Evolutionary conservation across 1,140 invertebrate genomes (phyloP), one percentile per base, ranked within the genome.

Genomic region (Aporrectodea caliginosa): DNA sequence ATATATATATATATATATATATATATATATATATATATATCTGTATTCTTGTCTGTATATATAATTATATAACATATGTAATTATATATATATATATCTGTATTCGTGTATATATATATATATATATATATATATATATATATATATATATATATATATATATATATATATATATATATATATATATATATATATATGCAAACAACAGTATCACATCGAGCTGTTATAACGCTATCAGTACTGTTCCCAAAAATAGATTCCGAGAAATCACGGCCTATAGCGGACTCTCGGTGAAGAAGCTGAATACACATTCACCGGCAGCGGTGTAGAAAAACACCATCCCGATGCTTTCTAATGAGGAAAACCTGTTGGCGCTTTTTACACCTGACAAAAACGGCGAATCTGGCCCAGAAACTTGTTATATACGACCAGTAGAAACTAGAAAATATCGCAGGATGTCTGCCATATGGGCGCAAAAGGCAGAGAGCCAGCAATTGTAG

Each of bases 111-210:
- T 35, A 16, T 16, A 77, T 35, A 27, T 58, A 35, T 27, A 12
- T 58, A 58, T 16, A 58, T 43, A 35, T 27, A 27, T 77, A 58
- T 58, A 77, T 68, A 77, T 58, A 77, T 68, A 77, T 58, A 77
- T 77, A 77, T 1, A 77, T 35, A 77, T 68, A 77, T 77, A 77
- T 68, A 77, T 77, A 77, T 68, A 68, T 77, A 77, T 1, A 77
- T 77, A 77, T 29, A 77, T 77, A 58, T 29, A 77, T 58, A 58
- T 29, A 77, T 58, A 58, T 68, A 77, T 77, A 58, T 68, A 77
- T 77, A 58, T 77, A 68, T 77, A 29, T 77, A 77, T 77, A 58
- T 77, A 77, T 77, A 68, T 58, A 58, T 77, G 35, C 43, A 58
- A 58, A 58, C 22, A 58, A 58, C 43, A 12, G 43, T 58, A 6